Evolutionary conservation across 2,888 invertebrate genomes (phyloP), one percentile per base, ranked within the genome.

Genomic region (Cyaniris semiargus): DNA sequence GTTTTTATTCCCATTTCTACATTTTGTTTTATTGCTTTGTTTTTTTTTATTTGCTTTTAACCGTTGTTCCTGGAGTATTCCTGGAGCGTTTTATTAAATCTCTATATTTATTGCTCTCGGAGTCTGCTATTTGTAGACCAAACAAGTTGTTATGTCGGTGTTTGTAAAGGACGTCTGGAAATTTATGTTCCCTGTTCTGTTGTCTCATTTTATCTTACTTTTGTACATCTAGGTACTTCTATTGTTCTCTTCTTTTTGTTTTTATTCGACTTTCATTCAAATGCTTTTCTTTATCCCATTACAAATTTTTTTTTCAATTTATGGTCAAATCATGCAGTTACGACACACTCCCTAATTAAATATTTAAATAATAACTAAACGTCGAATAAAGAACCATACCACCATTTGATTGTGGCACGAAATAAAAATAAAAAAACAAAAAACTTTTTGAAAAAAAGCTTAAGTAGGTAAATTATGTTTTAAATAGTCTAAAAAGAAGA

Each of bases 21-120:
- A 23, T 77, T 77, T 71, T 72, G 77, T 48, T 74, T 74, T 74
- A 56, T 58, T 72, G 10, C 72, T 18, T 58, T 27, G 38, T 74
- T 70, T 77, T 58, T 71, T 76, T 34, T 76, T 66, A 70, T 76
- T 76, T 70, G 34, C 71, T 60, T 76, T 76, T 72, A 71, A 76
- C 71, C 58, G 58, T 76, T 60, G 38, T 44, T 38, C n/a, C n/a
- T 71, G 27, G 18, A 27, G 23, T 74, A 53, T 53, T 74, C 74
- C 48, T 48, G 74, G 44, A 48, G 27, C 74, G 74, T 74, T 74
- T 72, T 74, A 74, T 74, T 44, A 74, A 74, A 74, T 74, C 74
- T 74, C 53, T 66, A 74, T 74, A 74, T 48, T 74, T 74, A 74
- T 74, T 74, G 74, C 53, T 53, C 27, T 74, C 48, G 13, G 74